phyloP scores from a whole-genome alignment of 2,113 vertebrate genomes.

The Mus musculus region GRCm39 chr1:18101001-18101500 shows the following conservation, averaged over 20 bases:
- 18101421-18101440: too few relatives aligned
- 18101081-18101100: background rate
- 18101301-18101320: background rate
- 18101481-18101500: background rate
- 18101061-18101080: background rate
- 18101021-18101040: fast-evolving
- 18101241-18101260: background rate
- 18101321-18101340: background rate
- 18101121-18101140: background rate
- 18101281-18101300: background rate
- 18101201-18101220: fast-evolving
- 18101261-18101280: background rate
- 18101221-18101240: too few relatives aligned
- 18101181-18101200: background rate
- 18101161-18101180: background rate
- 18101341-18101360: background rate
- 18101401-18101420: background rate
- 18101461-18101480: background rate
- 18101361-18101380: background rate
- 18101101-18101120: background rate
- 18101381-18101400: fast-evolving
- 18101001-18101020: fast-evolving
- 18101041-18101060: fast-evolving
- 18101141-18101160: background rate
- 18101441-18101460: background rate